Evolutionary conservation across 2,113 vertebrate genomes (phyloP).

Genomic region (Astur gentilis): DNA sequence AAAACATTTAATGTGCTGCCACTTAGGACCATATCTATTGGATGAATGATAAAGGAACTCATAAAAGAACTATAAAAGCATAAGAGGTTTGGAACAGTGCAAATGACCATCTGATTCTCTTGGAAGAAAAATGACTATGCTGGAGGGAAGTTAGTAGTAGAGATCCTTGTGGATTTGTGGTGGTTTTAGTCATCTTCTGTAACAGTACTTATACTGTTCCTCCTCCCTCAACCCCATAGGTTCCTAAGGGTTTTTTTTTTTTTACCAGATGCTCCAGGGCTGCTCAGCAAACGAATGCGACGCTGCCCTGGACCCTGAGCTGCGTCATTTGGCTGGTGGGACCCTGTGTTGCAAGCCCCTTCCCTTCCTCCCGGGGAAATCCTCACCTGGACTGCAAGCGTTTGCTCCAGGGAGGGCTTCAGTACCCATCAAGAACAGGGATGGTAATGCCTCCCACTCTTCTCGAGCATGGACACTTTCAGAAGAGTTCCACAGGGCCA

Average conservation of each 20-base stretch:
- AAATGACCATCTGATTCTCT: not conserved
- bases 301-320: not conserved
- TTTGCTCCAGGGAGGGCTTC: not conserved
- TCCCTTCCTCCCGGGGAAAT: not conserved
- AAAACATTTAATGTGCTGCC: not conserved
- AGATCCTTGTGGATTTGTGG: not conserved
- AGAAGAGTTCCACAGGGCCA: not conserved
- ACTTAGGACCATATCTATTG: not conserved
- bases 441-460: not conserved
- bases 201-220: not conserved
- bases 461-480: not conserved
- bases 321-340: not conserved
- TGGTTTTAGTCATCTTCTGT: not conserved
- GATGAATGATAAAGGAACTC: not conserved
- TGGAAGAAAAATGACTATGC: not conserved
- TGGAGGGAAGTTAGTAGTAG: not conserved
- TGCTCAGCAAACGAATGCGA: not conserved
- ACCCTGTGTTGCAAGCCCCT: not conserved
- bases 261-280: not conserved
- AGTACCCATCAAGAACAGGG: not conserved
- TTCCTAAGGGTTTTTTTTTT: not conserved
- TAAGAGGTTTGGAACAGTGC: not conserved
- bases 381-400: not conserved
- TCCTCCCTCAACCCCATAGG: fast-evolving
- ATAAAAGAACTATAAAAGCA: not conserved